Evolutionary conservation across 1,140 invertebrate genomes (phyloP), one percentile per base, ranked within the genome.

Genomic region (Drosophila tani): DNA sequence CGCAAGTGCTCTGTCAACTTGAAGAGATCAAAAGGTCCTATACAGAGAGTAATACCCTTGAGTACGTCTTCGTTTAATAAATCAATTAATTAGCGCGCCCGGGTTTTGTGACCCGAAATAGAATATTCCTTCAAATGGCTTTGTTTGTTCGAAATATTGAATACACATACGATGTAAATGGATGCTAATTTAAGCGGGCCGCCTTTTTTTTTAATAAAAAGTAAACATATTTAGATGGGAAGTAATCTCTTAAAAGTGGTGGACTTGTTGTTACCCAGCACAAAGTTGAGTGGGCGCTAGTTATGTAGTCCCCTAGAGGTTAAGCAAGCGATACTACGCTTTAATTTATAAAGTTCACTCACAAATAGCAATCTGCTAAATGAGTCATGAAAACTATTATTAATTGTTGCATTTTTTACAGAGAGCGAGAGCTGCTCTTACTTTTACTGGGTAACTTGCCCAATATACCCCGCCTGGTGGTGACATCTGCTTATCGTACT

Each of bases 131-230:
- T 9, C 7, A 49, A 64, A 40, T 15, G 14, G 24, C 9, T 63
- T 49, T 49, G 14, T 63, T 47, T 64, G 32, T 32, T 46, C 5
- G 3, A 17, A 19, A 38, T 66, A n/a, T 45, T n/a, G 15, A 43
- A 43, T 19, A 35, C 5, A 46, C 15, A 32, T 24, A 32, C 29
- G 5, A 50, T 41, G 19, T 32, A 24, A 70, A 46, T 55, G n/a
- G 6, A 67, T 70, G 63, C 40, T 70, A 46, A 70, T 45, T 55
- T 35, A 27, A 67, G 14, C 24, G 29, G 47, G 14, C 27, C 29
- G 12, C 27, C 41, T 17, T 47, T 17, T 47, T n/a, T 40, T 14
- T 38, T n/a, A n/a, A 46, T 38, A 35, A 19, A 11, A 17, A 38
- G 27, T 53, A 32, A 55, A 45, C 29, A 29, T 38, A 46, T 53